These are phyloP conservation scores for Gambusia yucatana DNA, from an alignment of 2,797 vertebrate species.

Conservation along the genomic window DNA sequence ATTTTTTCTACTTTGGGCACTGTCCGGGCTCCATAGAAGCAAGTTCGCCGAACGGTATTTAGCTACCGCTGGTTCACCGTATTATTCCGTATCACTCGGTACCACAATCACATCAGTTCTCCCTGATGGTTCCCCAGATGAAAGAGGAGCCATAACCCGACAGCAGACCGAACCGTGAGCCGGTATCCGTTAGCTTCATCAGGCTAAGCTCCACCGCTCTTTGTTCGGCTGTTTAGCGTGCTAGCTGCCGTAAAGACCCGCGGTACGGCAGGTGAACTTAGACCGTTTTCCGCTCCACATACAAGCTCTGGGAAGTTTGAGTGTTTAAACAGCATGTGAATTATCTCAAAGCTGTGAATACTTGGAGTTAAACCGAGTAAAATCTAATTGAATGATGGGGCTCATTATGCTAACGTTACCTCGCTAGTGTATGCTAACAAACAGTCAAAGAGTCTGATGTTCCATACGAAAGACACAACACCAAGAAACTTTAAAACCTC, in stretches of 20 bases:
- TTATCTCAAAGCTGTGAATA: neutral
- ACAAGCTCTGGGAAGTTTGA: neutral
- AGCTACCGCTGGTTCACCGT: neutral
- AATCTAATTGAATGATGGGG: neutral
- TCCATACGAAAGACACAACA: slow-evolving; percentile 38
- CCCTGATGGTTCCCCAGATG: too few relatives aligned
- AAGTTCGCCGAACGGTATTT: slow-evolving; percentile 5
- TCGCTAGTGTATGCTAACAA: slow-evolving; percentile 63
- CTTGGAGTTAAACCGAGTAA: neutral
- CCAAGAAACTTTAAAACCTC: slow-evolving; percentile 53
- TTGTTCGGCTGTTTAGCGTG: slow-evolving; percentile 63
- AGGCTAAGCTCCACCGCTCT: slow-evolving; percentile 59
- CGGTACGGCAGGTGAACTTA: slow-evolving; percentile 14
- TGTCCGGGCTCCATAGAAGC: neutral
- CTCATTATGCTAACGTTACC: slow-evolving; percentile 47
- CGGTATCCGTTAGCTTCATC: slow-evolving; percentile 56
- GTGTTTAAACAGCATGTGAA: neutral
- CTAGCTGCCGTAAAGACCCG: slow-evolving; percentile 55
- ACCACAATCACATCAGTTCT: neutral
- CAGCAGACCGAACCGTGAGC: neutral
- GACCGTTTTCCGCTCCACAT: neutral
- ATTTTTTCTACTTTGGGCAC: neutral
- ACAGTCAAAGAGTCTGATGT: slow-evolving; percentile 52
- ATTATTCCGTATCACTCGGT: neutral
- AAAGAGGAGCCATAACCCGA: neutral